These are phyloP conservation scores for Sebastes itinus DNA, from an alignment of 2,797 vertebrate species.

Conservation along the genomic window DNA sequence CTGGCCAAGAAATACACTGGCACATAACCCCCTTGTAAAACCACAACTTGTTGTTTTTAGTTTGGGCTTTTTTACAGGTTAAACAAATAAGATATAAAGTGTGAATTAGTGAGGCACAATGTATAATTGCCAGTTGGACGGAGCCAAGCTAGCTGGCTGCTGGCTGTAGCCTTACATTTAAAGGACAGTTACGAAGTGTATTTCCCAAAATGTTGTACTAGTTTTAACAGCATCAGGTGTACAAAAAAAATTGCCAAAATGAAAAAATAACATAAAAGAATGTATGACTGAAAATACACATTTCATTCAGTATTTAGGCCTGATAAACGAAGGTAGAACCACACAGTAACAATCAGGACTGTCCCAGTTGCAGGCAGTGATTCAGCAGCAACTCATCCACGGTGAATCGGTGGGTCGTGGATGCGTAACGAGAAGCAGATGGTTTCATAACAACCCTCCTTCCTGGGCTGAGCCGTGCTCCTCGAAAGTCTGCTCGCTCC, in stretches of 20 bases:
- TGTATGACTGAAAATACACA: background rate
- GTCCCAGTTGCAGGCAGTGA: constrained; percentile 23
- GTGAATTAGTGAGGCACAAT: background rate
- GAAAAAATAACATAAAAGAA: background rate
- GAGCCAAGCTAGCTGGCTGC: background rate
- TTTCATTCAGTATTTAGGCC: background rate
- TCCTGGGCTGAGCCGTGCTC: background rate
- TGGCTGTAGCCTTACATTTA: background rate
- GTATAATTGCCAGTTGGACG: background rate
- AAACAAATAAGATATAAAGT: background rate
- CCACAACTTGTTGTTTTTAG: background rate
- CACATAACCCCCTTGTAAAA: background rate
- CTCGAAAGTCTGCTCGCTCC: constrained; percentile 50
- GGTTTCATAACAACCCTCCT: constrained; percentile 52
- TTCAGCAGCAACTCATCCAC: constrained; percentile 40
- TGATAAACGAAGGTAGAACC: background rate
- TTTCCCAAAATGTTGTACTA: background rate
- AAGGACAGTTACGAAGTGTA: background rate
- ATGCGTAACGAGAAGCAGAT: constrained; percentile 65
- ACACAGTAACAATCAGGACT: background rate
- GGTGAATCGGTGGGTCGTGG: constrained; percentile 9
- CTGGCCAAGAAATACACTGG: background rate
- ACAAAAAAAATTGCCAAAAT: background rate
- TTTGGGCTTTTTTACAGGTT: background rate
- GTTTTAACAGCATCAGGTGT: background rate